Evolutionary conservation across 2,888 invertebrate species (phyloP), one percentile per base, ranked within the genome.

Genomic region (Himalopsyche japonica): DNA sequence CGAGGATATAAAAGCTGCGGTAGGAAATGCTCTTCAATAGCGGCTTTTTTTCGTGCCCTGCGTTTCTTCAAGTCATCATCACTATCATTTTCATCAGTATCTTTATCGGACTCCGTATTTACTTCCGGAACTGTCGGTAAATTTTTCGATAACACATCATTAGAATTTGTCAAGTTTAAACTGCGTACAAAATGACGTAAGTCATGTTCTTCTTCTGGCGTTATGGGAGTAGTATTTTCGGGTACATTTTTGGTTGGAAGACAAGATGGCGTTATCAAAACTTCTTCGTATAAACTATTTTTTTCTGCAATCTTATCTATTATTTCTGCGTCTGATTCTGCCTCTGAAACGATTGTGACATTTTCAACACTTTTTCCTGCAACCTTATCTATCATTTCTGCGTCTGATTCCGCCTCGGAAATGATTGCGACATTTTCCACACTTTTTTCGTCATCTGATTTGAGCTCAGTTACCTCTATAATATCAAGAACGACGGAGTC

Each of bases 321-420:
- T 37, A 24, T 24, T 20, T 43, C 43, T 3, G 77, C 89, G 87
- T 95, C 95, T 0, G 94, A 93, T 84, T 94, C 95, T 30, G 93
- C 94, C 89, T 95, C 95, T 57, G 93, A 93, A 18, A 96, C 91
- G 34, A 95, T 89, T 15, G 93, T 91, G 88, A 91, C 91, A 88
- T 90, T 91, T 83, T 93, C 92, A 82, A 91, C 90, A 84, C 93
- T 77, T 34, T 77, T 77, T 24, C 32, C 77, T 37, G 77, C 8
- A 70, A 27, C 24, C 5, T 48, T 37, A 32, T 77, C 77, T 15
- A 34, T 32, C n/a, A 24, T 24, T 20, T 43, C 43, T 3, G 77
- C 89, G 87, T 95, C 95, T 0, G 94, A 93, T 84, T 94, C 95
- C 30, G 93, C 94, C 89, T 95, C 95, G 57, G 93, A 93, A 18